Percentiles rank a stretch among this genome's conserved stretches.
Evolutionary conservation across 2,888 invertebrate genomes (phyloP).

Genomic region (Stenodera caucasica): DNA sequence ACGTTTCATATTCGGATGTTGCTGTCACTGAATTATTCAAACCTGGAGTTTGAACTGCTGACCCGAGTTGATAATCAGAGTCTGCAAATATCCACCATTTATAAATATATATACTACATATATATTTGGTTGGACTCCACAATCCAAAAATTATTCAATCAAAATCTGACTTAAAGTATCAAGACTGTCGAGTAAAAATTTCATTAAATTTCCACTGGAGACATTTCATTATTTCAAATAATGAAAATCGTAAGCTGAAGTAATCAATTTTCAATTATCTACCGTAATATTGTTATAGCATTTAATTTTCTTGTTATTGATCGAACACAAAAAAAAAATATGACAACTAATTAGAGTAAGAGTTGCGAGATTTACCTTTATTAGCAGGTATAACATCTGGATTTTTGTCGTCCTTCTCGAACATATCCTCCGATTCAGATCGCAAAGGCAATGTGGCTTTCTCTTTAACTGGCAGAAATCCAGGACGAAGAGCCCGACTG

Average conservation of each 20-base stretch:
- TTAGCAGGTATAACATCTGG: constrained; percentile 87
- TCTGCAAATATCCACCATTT: constrained; percentile 53
- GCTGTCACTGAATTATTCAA: constrained; percentile 53
- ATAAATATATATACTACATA: background rate
- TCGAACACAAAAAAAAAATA: background rate
- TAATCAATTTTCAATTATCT: background rate
- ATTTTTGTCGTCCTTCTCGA: constrained; percentile 81
- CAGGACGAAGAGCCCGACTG: constrained; percentile 61
- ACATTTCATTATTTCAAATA: background rate
- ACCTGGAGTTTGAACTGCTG: constrained; percentile 69
- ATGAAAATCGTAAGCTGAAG: background rate
- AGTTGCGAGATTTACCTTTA: constrained; percentile 65
- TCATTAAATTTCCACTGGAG: background rate
- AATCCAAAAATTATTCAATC: background rate
- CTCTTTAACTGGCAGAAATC: constrained; percentile 65
- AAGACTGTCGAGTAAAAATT: background rate
- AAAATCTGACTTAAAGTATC: background rate
- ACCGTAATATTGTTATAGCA: background rate
- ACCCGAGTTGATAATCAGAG: constrained; percentile 73
- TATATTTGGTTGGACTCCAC: background rate
- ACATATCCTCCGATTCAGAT: constrained; percentile 69
- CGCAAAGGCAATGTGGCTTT: constrained; percentile 69
- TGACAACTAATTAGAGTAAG: background rate
- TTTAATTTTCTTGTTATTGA: background rate
- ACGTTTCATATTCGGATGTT: constrained; percentile 46